Percentiles rank a stretch among this genome's conserved stretches.
Conservation (phyloP, 2,888 invertebrate genomes). For the Hydroisotoma schaefferi region DNA sequence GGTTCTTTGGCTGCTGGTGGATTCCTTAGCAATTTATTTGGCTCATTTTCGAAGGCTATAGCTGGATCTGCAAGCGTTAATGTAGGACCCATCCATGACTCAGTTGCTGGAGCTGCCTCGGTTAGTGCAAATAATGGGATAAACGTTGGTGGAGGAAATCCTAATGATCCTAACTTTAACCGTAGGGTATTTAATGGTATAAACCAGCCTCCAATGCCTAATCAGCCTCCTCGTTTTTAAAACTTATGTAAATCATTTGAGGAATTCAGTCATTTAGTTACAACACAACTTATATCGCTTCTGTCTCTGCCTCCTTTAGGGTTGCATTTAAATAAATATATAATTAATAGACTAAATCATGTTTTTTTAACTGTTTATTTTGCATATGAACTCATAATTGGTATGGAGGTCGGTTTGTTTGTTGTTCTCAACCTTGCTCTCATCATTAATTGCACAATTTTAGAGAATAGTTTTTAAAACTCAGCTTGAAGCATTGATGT, state of each 20-base stretch:
- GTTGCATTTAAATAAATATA: too few relatives aligned
- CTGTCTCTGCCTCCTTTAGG: too few relatives aligned
- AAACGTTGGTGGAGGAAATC: not conserved
- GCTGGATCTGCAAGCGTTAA: not conserved
- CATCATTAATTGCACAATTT: too few relatives aligned
- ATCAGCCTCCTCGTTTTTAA: not conserved
- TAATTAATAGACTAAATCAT: too few relatives aligned
- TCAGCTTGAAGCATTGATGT: too few relatives aligned
- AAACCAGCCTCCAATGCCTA: not conserved
- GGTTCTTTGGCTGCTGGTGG: slow-evolving; percentile 1
- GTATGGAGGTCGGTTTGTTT: too few relatives aligned
- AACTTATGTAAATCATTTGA: not conserved
- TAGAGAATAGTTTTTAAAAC: too few relatives aligned
- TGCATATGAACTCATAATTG: too few relatives aligned
- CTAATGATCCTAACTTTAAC: slow-evolving; percentile 10
- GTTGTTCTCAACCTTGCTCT: too few relatives aligned
- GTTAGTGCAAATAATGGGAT: not conserved
- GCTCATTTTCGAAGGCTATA: slow-evolving; percentile 7
- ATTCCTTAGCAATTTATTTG: not conserved
- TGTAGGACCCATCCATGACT: slow-evolving; percentile 5
- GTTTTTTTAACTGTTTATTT: too few relatives aligned
- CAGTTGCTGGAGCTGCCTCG: not conserved
- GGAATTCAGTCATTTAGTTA: not conserved
- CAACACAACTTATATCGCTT: too few relatives aligned
- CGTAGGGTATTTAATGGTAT: not conserved